A percentile compares a stretch with the other conserved stretches of the same genome.
Conservation (phyloP, 2,888 invertebrate species). For the Cheilosia grossa region DNA sequence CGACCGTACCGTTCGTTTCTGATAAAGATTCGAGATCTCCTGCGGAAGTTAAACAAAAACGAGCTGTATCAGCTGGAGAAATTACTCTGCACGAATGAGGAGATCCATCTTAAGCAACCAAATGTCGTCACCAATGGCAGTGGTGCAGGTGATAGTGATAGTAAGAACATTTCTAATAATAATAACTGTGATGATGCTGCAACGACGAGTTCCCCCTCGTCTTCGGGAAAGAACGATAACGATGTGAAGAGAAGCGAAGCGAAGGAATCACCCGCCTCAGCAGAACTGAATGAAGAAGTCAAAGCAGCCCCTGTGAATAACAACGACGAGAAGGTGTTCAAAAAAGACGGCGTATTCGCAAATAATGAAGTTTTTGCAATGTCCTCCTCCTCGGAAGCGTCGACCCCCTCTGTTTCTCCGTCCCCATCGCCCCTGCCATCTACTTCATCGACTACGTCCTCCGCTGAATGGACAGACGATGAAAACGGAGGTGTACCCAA, state of each 20-base stretch:
- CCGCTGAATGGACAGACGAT: conserved; percentile 80
- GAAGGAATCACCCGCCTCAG: conserved; percentile 4
- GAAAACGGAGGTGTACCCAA: conserved; percentile 75
- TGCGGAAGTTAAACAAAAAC: conserved; percentile 93
- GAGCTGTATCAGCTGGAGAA: conserved; percentile 95
- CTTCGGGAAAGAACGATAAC: conserved; percentile 55
- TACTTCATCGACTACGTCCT: conserved; percentile 79
- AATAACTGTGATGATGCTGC: conserved; percentile 75
- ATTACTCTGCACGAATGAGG: conserved; percentile 95
- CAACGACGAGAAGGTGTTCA: conserved; percentile 51
- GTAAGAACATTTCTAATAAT: conserved; percentile 56
- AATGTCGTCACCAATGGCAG: conserved; percentile 59
- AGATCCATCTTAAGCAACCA: conserved; percentile 84
- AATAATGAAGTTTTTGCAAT: conserved; percentile 77
- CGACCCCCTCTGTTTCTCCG: conserved; percentile 80
- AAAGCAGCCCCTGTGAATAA: conserved; percentile 22
- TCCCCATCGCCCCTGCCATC: conserved; percentile 79
- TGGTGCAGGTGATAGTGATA: conserved; percentile 57
- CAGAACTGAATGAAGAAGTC: conserved; percentile 28
- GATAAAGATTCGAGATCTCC: conserved; percentile 94
- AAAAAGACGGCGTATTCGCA: conserved; percentile 47
- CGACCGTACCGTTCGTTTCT: conserved; percentile 95
- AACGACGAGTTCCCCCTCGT: conserved; percentile 77
- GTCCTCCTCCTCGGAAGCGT: conserved; percentile 79
- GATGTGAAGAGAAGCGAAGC: conserved; percentile 60